phyloP scores from a whole-genome alignment of 2,113 vertebrate genomes.

The Albula glossodonta region DNA sequence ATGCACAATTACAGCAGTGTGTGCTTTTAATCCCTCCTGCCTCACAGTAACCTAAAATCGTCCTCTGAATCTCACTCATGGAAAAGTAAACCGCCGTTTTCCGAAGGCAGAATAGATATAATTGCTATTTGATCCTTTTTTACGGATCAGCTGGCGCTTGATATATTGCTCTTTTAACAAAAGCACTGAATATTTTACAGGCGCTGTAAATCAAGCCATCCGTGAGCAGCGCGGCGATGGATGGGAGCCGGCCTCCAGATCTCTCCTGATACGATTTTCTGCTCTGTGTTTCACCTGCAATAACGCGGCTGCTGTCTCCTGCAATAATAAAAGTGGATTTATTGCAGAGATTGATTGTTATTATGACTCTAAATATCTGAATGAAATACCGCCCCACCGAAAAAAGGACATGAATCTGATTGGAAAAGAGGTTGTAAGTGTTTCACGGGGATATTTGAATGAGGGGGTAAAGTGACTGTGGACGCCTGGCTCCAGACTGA shows the following conservation, averaged over 20 bases:
- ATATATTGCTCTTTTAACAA: constrained; percentile 16
- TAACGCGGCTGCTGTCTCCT: neutral
- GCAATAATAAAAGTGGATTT: neutral
- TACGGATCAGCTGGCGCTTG: constrained; percentile 13
- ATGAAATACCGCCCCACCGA: neutral
- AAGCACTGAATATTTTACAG: neutral
- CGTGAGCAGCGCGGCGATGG: neutral
- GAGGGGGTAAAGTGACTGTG: neutral
- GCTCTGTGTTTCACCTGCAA: neutral
- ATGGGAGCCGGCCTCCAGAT: neutral
- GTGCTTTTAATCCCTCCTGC: neutral
- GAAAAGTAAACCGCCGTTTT: neutral
- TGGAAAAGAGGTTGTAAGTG: neutral
- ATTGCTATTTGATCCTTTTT: neutral
- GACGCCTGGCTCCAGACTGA: neutral
- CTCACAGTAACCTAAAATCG: neutral
- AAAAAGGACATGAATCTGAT: neutral
- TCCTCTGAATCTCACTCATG: neutral
- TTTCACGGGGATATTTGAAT: neutral
- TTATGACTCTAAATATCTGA: neutral
- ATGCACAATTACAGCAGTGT: neutral
- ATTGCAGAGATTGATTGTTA: neutral
- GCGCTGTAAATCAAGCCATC: constrained; percentile 8
- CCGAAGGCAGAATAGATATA: neutral
- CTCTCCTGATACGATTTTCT: neutral